phyloP scores from a whole-genome alignment of 92 coral and sea anemone species.

The Paramuricea clavata region DNA sequence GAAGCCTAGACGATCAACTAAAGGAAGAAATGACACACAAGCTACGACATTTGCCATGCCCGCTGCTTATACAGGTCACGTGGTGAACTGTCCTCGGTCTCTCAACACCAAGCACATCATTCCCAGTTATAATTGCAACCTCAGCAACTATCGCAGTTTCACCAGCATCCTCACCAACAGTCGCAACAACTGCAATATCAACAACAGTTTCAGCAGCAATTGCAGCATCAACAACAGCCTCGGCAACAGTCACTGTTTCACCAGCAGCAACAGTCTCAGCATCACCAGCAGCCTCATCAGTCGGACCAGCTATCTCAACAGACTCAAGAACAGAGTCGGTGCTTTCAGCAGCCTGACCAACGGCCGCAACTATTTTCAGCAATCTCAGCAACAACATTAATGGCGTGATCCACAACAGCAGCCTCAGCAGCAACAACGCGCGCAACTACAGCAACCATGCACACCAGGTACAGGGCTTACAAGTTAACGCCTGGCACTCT shows the following conservation, averaged over 20 bases:
- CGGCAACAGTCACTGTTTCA: background rate
- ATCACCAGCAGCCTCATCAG: background rate
- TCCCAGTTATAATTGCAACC: background rate
- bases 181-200: background rate
- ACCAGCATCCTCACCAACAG: background rate
- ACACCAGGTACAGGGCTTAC: background rate
- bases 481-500: conserved; percentile 16
- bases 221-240: background rate
- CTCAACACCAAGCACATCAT: background rate
- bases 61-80: background rate
- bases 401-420: conserved; percentile 11
- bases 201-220: background rate
- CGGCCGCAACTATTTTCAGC: background rate
- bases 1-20: background rate
- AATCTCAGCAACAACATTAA: background rate
- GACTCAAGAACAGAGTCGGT: background rate
- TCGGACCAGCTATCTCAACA: background rate
- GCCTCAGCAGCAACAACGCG: background rate
- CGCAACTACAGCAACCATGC: background rate
- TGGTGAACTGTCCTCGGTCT: background rate
- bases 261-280: background rate
- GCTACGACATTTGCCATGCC: background rate
- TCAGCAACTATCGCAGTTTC: background rate
- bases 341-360: background rate
- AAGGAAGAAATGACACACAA: background rate